Percentiles rank a stretch among this genome's conserved stretches.
phyloP scores from a whole-genome alignment of 2,113 vertebrate species.

The Pelvicachromis taeniatus region DNA sequence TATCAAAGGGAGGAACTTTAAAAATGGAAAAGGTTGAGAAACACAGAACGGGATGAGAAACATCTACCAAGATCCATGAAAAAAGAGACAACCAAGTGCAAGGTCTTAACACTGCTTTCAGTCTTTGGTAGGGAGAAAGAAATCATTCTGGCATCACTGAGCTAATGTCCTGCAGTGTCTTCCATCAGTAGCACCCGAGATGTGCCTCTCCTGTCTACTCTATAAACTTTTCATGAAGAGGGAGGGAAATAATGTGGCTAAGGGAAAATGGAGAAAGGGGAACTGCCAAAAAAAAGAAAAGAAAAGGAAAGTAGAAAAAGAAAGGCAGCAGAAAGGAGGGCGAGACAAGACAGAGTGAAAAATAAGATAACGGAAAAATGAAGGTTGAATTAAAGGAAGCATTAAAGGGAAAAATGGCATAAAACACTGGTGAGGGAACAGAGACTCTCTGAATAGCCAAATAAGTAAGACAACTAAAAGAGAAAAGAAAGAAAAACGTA shows the following conservation, averaged over 20 bases:
- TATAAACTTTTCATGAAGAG: constrained; percentile 47
- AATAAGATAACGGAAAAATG: constrained; percentile 31
- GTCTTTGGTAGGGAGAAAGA: constrained; percentile 19
- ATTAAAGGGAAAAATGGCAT: neutral
- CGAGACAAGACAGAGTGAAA: constrained; percentile 14
- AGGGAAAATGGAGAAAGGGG: constrained; percentile 8
- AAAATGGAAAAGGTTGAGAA: neutral
- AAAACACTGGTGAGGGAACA: neutral
- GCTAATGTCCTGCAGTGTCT: constrained; percentile 46
- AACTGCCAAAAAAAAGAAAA: constrained; percentile 17
- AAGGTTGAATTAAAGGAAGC: constrained; percentile 9
- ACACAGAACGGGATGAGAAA: neutral
- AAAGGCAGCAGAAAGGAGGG: neutral
- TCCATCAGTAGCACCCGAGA: constrained; percentile 26
- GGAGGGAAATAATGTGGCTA: constrained; percentile 10
- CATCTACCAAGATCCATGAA: neutral
- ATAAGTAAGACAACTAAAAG: neutral
- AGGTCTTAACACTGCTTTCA: constrained; percentile 18
- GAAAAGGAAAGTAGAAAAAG: neutral
- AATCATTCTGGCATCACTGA: constrained; percentile 37
- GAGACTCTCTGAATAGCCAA: neutral
- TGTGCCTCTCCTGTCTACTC: constrained; percentile 27
- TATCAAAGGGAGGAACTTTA: neutral
- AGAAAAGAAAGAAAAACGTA: neutral
- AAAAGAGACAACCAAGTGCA: constrained; percentile 20